Conservation (phyloP, 2,797 vertebrate genomes). For the Cossypha heuglini region DNA sequence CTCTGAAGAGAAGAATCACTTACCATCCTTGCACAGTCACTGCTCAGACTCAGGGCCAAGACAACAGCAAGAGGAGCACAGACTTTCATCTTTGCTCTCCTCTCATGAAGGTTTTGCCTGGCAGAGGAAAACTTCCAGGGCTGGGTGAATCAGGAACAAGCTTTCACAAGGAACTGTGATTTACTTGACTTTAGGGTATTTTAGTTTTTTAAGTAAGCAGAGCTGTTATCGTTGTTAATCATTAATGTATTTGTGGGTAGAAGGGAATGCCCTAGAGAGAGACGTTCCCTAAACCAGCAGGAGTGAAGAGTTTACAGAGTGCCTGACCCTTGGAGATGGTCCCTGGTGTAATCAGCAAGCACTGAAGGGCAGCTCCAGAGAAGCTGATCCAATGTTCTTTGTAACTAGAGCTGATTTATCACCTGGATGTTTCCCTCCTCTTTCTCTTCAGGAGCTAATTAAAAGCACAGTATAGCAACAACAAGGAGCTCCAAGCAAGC, state of each 20-base stretch:
- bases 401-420: background rate
- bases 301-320: background rate
- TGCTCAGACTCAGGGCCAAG: slow-evolving; percentile 38
- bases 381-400: background rate
- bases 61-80: slow-evolving; percentile 1
- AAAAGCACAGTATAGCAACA: background rate
- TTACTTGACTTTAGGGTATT: slow-evolving; percentile 44
- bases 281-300: background rate
- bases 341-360: background rate
- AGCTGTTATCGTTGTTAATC: slow-evolving; percentile 43
- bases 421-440: background rate
- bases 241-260: slow-evolving; percentile 45
- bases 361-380: background rate
- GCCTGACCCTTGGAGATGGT: background rate
- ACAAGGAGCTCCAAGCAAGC: background rate
- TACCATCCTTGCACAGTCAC: slow-evolving; percentile 31
- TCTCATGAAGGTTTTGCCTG: background rate
- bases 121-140: background rate
- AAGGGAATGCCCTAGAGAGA: background rate
- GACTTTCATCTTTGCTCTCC: slow-evolving; percentile 44
- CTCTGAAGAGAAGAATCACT: slow-evolving; percentile 16
- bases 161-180: background rate
- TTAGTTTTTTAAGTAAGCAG: slow-evolving; percentile 43
- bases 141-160: background rate
- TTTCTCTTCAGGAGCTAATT: background rate